phyloP scores from a whole-genome alignment of 2,113 vertebrate species.

The Calyptomena viridis region DNA sequence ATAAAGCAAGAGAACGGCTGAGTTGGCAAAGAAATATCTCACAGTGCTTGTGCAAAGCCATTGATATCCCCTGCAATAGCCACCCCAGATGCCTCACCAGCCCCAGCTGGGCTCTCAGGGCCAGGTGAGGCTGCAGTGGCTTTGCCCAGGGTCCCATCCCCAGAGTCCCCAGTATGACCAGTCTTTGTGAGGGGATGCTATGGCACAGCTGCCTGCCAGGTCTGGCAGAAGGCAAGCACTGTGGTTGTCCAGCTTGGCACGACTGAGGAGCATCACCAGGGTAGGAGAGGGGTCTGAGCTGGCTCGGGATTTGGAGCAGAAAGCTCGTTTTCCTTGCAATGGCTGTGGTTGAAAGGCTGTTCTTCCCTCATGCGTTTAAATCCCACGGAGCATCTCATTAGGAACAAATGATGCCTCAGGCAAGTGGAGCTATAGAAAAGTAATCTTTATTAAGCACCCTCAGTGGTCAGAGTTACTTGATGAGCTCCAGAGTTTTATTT shows the following conservation, averaged over 20 bases:
- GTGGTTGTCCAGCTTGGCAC: not conserved
- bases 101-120: not conserved
- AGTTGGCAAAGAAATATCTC: not conserved
- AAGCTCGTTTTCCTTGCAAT: not conserved
- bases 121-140: not conserved
- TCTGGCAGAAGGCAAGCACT: not conserved
- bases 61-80: not conserved
- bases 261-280: not conserved
- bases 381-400: conserved; percentile 49
- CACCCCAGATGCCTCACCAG: not conserved
- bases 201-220: not conserved
- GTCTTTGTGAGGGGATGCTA: not conserved
- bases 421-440: conserved; percentile 21
- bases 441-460: conserved; percentile 56
- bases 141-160: not conserved
- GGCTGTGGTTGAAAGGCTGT: not conserved
- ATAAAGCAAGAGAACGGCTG: not conserved
- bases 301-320: not conserved
- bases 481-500: conserved; percentile 46
- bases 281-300: not conserved
- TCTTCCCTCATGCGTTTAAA: not conserved
- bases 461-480: conserved; percentile 36
- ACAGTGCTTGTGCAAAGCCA: not conserved
- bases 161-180: not conserved
- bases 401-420: conserved; percentile 52